Evolutionary conservation across 2,888 invertebrate genomes (phyloP).

Genomic region (Lysandra coridon): DNA sequence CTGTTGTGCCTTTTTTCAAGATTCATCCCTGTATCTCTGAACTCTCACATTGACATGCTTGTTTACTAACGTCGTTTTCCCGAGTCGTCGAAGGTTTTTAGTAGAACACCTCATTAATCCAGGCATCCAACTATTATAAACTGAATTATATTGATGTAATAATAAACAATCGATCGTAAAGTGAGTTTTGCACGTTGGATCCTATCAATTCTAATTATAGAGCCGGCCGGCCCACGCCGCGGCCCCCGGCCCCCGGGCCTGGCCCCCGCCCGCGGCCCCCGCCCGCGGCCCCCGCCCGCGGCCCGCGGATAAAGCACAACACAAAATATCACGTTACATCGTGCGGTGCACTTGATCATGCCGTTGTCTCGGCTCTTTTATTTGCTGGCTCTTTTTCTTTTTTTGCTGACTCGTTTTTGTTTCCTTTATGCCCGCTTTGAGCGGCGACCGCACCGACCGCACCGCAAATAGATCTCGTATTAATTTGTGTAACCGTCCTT

Average conservation of each 20-base stretch:
- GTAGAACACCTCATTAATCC: background rate
- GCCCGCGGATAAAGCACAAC: constrained; percentile 50
- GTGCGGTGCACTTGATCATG: constrained; percentile 74
- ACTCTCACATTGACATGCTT: too few relatives aligned
- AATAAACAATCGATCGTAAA: constrained; percentile 19
- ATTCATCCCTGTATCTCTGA: too few relatives aligned
- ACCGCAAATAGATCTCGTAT: constrained; percentile 52
- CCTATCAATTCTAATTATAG: constrained; percentile 59
- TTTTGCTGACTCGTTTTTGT: constrained; percentile 56
- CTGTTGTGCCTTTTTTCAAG: background rate
- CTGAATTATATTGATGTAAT: constrained; percentile 3
- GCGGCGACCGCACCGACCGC: constrained; percentile 61
- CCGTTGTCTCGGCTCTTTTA: constrained; percentile 68
- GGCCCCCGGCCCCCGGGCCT: constrained; percentile 19
- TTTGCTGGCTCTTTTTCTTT: constrained; percentile 49
- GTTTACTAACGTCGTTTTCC: too few relatives aligned
- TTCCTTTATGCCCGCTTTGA: constrained; percentile 64
- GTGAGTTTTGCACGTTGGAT: constrained; percentile 40
- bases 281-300: background rate
- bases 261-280: background rate
- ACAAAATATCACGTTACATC: constrained; percentile 73
- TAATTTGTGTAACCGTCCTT: constrained; percentile 51
- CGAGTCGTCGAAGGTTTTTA: background rate
- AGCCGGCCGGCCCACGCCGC: constrained; percentile 46
- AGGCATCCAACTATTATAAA: background rate